Evolutionary conservation across 1,140 invertebrate genomes (phyloP).

Genomic region (Brachionus asplanchnoidis): DNA sequence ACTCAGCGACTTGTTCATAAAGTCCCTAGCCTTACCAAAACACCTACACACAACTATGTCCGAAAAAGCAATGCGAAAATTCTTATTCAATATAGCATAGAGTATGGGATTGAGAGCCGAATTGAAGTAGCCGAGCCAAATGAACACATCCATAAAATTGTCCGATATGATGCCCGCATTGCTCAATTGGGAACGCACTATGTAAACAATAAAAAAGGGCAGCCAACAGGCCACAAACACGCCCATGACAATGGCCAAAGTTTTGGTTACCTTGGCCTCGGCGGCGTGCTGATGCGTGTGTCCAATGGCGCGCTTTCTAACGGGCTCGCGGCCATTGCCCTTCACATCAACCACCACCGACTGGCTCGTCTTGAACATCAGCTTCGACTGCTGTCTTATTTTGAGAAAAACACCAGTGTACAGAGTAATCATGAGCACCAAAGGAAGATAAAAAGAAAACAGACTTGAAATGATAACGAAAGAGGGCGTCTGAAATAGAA

Average conservation of each 20-base stretch:
- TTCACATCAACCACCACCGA: neutral
- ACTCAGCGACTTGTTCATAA: neutral
- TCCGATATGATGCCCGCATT: neutral
- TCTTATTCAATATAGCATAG: constrained; percentile 39
- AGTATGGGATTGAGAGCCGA: constrained; percentile 39
- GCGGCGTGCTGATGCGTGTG: neutral
- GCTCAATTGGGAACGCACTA: neutral
- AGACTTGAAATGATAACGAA: constrained; percentile 93
- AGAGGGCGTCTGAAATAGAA: constrained; percentile 61
- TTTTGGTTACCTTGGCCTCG: constrained; percentile 24
- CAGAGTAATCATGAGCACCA: constrained; percentile 91
- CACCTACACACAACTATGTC: constrained; percentile 30
- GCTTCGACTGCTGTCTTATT: constrained; percentile 44
- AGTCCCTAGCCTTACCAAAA: neutral
- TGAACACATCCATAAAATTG: constrained; percentile 15
- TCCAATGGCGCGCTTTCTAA: neutral
- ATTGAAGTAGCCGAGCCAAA: constrained; percentile 41
- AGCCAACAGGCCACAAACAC: constrained; percentile 38
- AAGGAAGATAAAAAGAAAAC: constrained; percentile 90
- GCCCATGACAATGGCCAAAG: constrained; percentile 25
- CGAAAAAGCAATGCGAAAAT: constrained; percentile 38
- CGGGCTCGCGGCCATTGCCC: neutral
- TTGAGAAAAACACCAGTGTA: constrained; percentile 88
- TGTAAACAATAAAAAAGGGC: constrained; percentile 39
- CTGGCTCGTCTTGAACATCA: neutral